Evolutionary conservation across 1,140 invertebrate genomes (phyloP), one percentile per base, ranked within the genome.

Genomic region (Lepidotrigona ventralis): DNA sequence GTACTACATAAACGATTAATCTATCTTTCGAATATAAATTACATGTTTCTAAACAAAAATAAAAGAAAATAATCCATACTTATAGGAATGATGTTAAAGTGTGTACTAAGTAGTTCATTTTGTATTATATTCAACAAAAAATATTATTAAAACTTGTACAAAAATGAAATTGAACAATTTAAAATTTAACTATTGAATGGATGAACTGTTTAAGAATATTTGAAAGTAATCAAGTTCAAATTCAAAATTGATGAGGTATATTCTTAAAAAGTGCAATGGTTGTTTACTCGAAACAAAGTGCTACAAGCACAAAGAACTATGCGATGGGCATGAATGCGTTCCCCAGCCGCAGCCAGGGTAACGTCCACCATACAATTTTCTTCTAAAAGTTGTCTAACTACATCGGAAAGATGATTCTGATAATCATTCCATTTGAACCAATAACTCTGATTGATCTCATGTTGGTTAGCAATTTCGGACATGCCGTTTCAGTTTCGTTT

Each of bases 341-440:
- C 93, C n/a, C 95, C 95, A 19, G 91, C 93, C 64, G 94, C 94
- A n/a, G 92, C 93, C 23, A 95, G 89, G 14, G 94, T 95, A 66
- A 95, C 95, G 84, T 95, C 95, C 66, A 95, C 94, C 93, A 95
- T 94, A 53, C 92, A 94, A 84, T 95, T 93, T 56, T 94, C 91
- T 1, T 93, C 91, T 15, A 95, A 83, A 11, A 95, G 90, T 85
- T 95, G 93, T 73, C 94, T 92, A 79, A 94, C 92, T 26, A 94
- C 90, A 53, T 91, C 90, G 21, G 93, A 91, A 23, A 95, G 88
- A 83, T 96, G 94, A 77, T 90, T 92, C 69, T 95, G 93, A 89
- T 96, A 95, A 89, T 96, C 94, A 90, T 93, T 94, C 95, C 95
- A 96, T 92, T 95, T 95, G 82, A 96, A 94, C 91, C 94, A 95